Base-by-base conservation (phyloP, 2,113 vertebrate genomes). In the Hemichromis elongatus region DNA sequence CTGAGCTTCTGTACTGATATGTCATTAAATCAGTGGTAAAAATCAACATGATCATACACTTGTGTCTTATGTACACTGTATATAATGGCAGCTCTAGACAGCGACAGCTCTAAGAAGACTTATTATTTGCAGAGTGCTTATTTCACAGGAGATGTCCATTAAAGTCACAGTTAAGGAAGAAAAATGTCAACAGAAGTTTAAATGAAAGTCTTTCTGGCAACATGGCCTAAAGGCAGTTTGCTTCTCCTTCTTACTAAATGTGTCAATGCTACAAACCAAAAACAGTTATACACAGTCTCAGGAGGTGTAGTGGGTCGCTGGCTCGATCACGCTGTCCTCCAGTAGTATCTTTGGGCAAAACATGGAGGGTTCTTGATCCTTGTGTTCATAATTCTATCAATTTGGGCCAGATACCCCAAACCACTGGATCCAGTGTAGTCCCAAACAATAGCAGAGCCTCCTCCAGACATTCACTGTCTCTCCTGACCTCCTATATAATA, bases 381-480 rank as follows among this genome's bases (percentile, higher is more conserved):
- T n/a, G 33, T 63, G 10, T 63, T 63, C 19, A 1, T 37, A 37
- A 5, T 21, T 0, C 59, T 37, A 13, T 63, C 37, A 0, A 19
- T 63, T 37, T 63, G 12, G 19, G 33, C 59, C 37, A 11, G 2
- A 21, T 7, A 10, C 59, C 59, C 59, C 37, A 63, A 2, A 63
- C 59, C 59, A 37, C 59, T 63, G 33, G 59, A 19, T 66, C 59
- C 19, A 66, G 7, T 66, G 59, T 66, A 66, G 59, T 19, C 19
- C 59, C 1, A 11, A 66, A 66, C 33, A 13, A 21, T 0, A 19
- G 21, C 59, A 37, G 59, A 1, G 59, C 19, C 6, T 37, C 6
- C 2, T 13, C 59, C 59, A 0, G 33, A 37, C 59, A 66, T 37
- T 66, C 59, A 66, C 2, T 2, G 59, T 37, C 59, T 66, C 59